Base-by-base conservation (phyloP, 2,797 vertebrate species). In the Crossoptilon crossoptilon region DNA sequence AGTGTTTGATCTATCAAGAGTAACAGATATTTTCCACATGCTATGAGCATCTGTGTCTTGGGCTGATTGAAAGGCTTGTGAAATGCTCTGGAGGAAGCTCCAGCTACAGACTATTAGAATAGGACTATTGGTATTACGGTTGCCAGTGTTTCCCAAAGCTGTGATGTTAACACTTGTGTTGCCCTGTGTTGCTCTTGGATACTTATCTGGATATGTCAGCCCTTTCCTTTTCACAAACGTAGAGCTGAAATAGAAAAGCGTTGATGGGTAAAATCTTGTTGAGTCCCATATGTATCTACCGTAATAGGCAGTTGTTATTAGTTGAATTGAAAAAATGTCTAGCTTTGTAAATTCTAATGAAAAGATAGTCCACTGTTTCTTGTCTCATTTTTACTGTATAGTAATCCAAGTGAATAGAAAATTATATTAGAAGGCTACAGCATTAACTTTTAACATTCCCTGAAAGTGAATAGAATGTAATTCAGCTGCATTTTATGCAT, bases 1-100 rank as follows among this genome's bases (percentile, higher is more conserved):
- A 83, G 58, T 26, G 7, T 37, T 84, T 23, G n/a, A 6, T 56
- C 53, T 51, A 37, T 8, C 14, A 60, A 63, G 29, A 1, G 3
- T 55, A 21, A 39, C 22, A 37, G 84, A 11, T 74, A 35, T 51
- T 77, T 80, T 53, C 31, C 29, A n/a, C 15, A 6, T 3, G 1
- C 0, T 1, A 2, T 16, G 11, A 71, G 10, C 2, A 9, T 13
- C 2, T 43, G 29, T 37, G 24, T 66, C 79, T 58, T 49, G 37
- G 35, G 31, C 33, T 53, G 8, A 26, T 6, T 21, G 26, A 56
- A 39, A 56, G 9, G 5, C 21, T 91, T 26, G 46, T 44, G 37
- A 76, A 85, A 31, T 62, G 55, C 55, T 83, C 33, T 21, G 22
- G 51, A 62, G 43, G 33, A 60, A 75, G 44, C 58, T 68, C 27